Conservation (phyloP, 2,888 invertebrate species). For the Euproctis similis region DNA sequence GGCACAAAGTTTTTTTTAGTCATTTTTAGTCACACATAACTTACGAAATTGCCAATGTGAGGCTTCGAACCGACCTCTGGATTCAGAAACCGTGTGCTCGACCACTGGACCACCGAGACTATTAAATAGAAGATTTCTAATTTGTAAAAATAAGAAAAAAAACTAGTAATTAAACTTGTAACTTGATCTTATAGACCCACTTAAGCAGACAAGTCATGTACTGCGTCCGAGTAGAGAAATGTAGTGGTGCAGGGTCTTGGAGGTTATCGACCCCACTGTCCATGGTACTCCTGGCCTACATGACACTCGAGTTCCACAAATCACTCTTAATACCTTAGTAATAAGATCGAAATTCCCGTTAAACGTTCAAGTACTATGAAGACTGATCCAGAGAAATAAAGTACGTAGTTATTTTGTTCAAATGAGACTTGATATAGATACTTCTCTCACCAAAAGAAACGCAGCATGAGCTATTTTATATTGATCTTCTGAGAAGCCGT, state of each 20-base stretch:
- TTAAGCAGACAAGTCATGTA: slow-evolving; percentile 38
- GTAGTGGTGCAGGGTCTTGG: slow-evolving; percentile 51
- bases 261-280: slow-evolving; percentile 58
- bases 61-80: no score
- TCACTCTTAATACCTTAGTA: slow-evolving; percentile 29
- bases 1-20: no score
- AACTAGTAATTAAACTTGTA: slow-evolving; percentile 26
- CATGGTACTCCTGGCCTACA: slow-evolving; percentile 70
- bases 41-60: no score
- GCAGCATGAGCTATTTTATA: no score
- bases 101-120: no score
- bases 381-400: slow-evolving; percentile 11
- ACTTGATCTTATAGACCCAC: slow-evolving; percentile 32
- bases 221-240: slow-evolving; percentile 53
- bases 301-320: slow-evolving; percentile 27
- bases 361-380: slow-evolving; percentile 10
- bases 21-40: no score
- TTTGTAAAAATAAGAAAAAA: no score
- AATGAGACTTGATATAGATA: no score
- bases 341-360: slow-evolving; percentile 22
- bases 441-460: no score
- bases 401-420: no score
- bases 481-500: no score
- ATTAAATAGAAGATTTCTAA: slow-evolving; percentile 31
- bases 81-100: no score